Base-by-base conservation (phyloP, 1,140 invertebrate genomes). In the Polypedilum vanderplanki region DNA sequence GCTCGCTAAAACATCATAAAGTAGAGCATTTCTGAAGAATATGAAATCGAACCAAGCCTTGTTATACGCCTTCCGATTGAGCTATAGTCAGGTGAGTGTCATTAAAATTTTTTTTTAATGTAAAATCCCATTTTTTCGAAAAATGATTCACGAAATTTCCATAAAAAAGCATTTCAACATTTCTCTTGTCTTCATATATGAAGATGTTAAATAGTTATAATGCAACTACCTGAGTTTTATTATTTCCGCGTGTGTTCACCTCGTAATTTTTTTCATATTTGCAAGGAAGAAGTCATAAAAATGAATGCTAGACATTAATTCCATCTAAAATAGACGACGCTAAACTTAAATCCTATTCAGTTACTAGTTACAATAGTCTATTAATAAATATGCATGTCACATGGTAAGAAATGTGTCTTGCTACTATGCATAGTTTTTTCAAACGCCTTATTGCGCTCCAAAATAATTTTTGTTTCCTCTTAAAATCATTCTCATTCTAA, bases 31-130 rank as follows among this genome's bases (percentile, higher is more conserved):
- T 12, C 41, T n/a, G 4, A 9, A 57, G 46, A 57, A 57, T 57
- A 57, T 57, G 46, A 57, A 57, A n/a, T n/a, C 46, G n/a, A 57
- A n/a, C n/a, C 46, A 57, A 57, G 46, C 46, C 9, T 57, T 57
- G 15, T 12, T n/a, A 4, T 57, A 57, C n/a, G 46, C 46, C 46
- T 57, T 57, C 15, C 12, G 46, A 15, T 57, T 57, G 46, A 57
- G n/a, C 10, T 57, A 57, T n/a, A 57, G 46, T 57, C 46, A 57
- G 46, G 46, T 57, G 10, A 57, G 46, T 57, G 12, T 57, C n/a
- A 33, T 33, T 33, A 5, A 33, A 12, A 57, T 12, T 57, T 57
- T 57, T 57, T 15, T 1, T 57, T 4, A 8, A 46, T 46, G 9
- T 15, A 46, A 46, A 12, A 12, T 46, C 41, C 15, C n/a, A n/a